Percentiles rank a stretch among this genome's conserved stretches.
Conservation (phyloP, 2,888 invertebrate genomes). For the Steromphala cineraria region DNA sequence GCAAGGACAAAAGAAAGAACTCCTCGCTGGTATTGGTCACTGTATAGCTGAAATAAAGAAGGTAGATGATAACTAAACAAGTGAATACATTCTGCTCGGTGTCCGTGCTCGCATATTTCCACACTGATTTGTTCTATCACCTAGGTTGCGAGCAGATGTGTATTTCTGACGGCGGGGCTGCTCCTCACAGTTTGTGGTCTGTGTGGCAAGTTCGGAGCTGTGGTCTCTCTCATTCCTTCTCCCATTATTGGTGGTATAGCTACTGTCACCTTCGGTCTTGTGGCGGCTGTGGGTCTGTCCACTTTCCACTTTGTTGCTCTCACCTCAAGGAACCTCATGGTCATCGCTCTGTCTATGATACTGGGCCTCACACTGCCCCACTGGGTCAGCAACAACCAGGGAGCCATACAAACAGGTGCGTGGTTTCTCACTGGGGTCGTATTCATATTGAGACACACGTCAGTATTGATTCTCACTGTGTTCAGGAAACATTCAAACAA, state of each 20-base stretch:
- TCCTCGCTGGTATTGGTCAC: too few species aligned
- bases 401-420: slow-evolving; percentile 38
- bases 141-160: slow-evolving; percentile 75
- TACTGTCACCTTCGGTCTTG: slow-evolving; percentile 69
- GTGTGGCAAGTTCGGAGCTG: slow-evolving; percentile 76
- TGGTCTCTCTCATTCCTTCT: slow-evolving; percentile 76
- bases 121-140: not conserved
- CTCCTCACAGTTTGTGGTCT: slow-evolving; percentile 75
- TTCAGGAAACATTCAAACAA: too few species aligned
- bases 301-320: slow-evolving; percentile 81
- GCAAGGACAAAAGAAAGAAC: too few species aligned
- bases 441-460: too few species aligned
- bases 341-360: slow-evolving; percentile 90
- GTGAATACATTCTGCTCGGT: too few species aligned
- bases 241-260: slow-evolving; percentile 76
- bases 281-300: slow-evolving; percentile 70
- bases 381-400: slow-evolving; percentile 52
- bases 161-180: slow-evolving; percentile 74
- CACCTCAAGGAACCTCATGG: slow-evolving; percentile 89
- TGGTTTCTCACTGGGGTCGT: too few species aligned
- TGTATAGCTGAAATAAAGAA: too few species aligned
- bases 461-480: too few species aligned
- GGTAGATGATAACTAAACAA: too few species aligned
- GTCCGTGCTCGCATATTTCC: too few species aligned
- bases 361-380: slow-evolving; percentile 82